A percentile compares a stretch with the other conserved stretches of the same genome.
Evolutionary conservation across 1,140 invertebrate species (phyloP).

Genomic region (Drosophila sturtevanti): DNA sequence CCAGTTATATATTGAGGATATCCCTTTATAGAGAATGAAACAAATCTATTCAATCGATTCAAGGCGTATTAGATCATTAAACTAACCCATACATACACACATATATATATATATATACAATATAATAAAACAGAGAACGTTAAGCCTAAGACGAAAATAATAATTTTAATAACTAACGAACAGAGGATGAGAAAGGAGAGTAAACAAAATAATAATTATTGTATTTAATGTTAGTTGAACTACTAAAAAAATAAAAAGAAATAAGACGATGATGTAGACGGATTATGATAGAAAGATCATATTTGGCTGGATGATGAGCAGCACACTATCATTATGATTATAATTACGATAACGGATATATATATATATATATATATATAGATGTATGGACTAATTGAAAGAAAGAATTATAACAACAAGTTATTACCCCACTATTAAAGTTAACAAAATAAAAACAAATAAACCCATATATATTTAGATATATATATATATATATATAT

Average conservation of each 20-base stretch:
- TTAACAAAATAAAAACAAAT: slow-evolving; percentile 59
- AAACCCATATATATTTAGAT: slow-evolving; percentile 53
- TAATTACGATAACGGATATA: slow-evolving; percentile 59
- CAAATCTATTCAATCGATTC: slow-evolving; percentile 13
- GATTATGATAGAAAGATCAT: slow-evolving; percentile 44
- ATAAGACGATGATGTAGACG: slow-evolving; percentile 18
- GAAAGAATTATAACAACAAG: slow-evolving; percentile 61
- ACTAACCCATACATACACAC: slow-evolving; percentile 41
- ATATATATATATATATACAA: slow-evolving; percentile 27
- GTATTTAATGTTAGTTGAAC: slow-evolving; percentile 81
- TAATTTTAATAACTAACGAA: slow-evolving; percentile 49
- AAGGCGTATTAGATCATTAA: slow-evolving; percentile 19
- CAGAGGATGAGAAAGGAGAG: slow-evolving; percentile 38
- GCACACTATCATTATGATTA: slow-evolving; percentile 63
- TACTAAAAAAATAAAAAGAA: slow-evolving; percentile 65
- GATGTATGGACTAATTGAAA: slow-evolving; percentile 37
- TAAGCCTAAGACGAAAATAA: slow-evolving; percentile 39
- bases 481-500: slow-evolving; percentile 46
- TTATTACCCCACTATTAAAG: slow-evolving; percentile 78
- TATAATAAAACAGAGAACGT: slow-evolving; percentile 26
- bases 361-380: slow-evolving; percentile 44
- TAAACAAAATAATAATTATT: slow-evolving; percentile 62
- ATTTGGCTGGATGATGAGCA: slow-evolving; percentile 54
- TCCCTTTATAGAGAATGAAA: slow-evolving; percentile 5
- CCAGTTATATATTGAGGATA: slow-evolving; percentile 26